These are phyloP conservation scores for Karalla daura DNA, from an alignment of 2,797 vertebrate genomes.

Conservation along the genomic window DNA sequence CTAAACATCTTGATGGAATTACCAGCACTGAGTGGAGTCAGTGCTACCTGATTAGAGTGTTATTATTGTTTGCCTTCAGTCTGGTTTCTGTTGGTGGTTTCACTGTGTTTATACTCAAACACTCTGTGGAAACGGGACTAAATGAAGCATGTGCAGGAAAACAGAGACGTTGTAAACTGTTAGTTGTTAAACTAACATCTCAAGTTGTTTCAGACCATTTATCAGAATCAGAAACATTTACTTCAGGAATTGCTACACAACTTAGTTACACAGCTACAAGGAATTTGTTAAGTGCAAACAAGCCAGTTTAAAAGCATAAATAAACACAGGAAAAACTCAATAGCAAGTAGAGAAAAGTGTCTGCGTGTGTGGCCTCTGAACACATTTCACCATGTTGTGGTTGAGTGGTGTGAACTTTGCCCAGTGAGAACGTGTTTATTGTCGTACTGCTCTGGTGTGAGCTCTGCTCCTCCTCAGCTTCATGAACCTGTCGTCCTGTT, in stretches of 20 bases:
- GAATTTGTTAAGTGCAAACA: too few relatives aligned
- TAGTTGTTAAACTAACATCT: too few relatives aligned
- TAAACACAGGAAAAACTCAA: too few relatives aligned
- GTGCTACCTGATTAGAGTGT: background rate
- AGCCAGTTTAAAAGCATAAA: too few relatives aligned
- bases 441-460: background rate
- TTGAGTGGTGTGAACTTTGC: too few relatives aligned
- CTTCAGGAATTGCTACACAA: too few relatives aligned
- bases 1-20: background rate
- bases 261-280: too few relatives aligned
- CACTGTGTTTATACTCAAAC: background rate
- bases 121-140: background rate
- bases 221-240: too few relatives aligned
- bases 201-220: too few relatives aligned
- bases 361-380: background rate
- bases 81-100: background rate
- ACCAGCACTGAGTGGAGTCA: background rate
- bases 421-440: too few relatives aligned
- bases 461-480: background rate
- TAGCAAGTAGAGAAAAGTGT: too few relatives aligned
- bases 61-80: background rate
- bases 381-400: background rate
- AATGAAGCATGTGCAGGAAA: background rate
- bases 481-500: slow-evolving; percentile 12
- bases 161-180: background rate